Conservation (phyloP, 2,888 invertebrate species). For the Drosophila merina region DNA sequence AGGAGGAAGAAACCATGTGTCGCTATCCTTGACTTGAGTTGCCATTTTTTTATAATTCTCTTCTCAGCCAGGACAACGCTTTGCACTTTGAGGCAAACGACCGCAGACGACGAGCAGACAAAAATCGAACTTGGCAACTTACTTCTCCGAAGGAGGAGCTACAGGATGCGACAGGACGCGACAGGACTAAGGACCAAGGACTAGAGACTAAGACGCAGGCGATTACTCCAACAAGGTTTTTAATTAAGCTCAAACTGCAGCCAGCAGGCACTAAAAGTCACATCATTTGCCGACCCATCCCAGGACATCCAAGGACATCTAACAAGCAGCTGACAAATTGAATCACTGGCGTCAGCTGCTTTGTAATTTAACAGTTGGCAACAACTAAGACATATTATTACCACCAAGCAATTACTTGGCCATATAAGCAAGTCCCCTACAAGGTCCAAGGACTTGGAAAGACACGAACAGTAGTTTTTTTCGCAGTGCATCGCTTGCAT, state of each 20-base stretch:
- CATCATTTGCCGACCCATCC: conserved; percentile 57
- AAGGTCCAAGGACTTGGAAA: background rate
- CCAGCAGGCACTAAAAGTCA: conserved; percentile 72
- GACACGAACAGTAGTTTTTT: background rate
- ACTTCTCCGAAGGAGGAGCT: conserved; percentile 39
- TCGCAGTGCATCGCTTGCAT: conserved; percentile 30
- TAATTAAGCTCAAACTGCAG: conserved; percentile 78
- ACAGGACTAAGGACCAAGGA: conserved; percentile 1
- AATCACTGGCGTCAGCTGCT: conserved; percentile 67
- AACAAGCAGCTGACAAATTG: conserved; percentile 76
- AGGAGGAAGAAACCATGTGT: conserved; percentile 52
- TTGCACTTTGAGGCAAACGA: conserved; percentile 76
- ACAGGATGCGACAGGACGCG: conserved; percentile 2
- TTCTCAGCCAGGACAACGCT: conserved; percentile 54
- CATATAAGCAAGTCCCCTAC: conserved; percentile 24
- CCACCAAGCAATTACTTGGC: conserved; percentile 64
- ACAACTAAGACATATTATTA: conserved; percentile 56
- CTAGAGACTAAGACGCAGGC: conserved; percentile 20
- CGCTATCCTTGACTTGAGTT: conserved; percentile 21
- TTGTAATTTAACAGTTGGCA: conserved; percentile 59
- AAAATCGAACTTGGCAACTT: conserved; percentile 78
- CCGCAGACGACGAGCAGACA: conserved; percentile 66
- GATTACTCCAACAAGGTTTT: conserved; percentile 76
- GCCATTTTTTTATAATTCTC: background rate
- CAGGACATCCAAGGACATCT: conserved; percentile 22